Evolutionary conservation across 2,888 invertebrate species (phyloP).

Genomic region (Aleiodes leptofemur): DNA sequence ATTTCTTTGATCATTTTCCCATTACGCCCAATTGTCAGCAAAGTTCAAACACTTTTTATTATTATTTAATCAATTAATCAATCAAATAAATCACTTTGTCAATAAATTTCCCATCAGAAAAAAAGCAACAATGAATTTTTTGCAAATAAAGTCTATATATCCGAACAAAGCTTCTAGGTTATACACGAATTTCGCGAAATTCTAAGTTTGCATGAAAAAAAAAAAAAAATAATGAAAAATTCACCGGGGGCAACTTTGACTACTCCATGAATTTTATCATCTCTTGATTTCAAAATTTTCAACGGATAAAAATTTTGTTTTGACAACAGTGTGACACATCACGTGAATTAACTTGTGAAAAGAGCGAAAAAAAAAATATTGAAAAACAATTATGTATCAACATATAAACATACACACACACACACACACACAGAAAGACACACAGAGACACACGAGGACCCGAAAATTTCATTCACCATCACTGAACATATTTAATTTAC

Average conservation of each 20-base stretch:
- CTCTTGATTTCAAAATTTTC: neutral
- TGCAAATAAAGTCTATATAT: neutral
- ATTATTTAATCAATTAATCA: too few species aligned
- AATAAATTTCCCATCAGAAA: neutral
- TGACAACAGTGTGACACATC: conserved; percentile 23
- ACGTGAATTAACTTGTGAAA: neutral
- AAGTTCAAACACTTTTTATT: too few species aligned
- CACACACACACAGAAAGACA: too few species aligned
- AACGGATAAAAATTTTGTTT: conserved; percentile 3
- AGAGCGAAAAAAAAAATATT: conserved; percentile 1
- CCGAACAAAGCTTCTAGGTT: conserved; percentile 7
- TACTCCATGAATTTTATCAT: conserved; percentile 18
- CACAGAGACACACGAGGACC: neutral
- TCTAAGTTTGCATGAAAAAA: conserved; percentile 13
- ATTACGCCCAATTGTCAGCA: too few species aligned
- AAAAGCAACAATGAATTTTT: neutral
- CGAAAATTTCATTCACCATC: conserved; percentile 10
- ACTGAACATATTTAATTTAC: neutral
- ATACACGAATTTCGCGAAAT: conserved; percentile 11
- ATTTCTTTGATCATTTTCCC: too few species aligned
- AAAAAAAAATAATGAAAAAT: conserved; percentile 11
- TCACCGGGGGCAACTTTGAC: neutral
- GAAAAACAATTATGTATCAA: conserved; percentile 8
- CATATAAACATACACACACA: too few species aligned
- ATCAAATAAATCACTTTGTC: too few species aligned